These are phyloP conservation scores for Rhipidura dahli DNA, from an alignment of 2,113 vertebrate genomes.

Conservation along the genomic window DNA sequence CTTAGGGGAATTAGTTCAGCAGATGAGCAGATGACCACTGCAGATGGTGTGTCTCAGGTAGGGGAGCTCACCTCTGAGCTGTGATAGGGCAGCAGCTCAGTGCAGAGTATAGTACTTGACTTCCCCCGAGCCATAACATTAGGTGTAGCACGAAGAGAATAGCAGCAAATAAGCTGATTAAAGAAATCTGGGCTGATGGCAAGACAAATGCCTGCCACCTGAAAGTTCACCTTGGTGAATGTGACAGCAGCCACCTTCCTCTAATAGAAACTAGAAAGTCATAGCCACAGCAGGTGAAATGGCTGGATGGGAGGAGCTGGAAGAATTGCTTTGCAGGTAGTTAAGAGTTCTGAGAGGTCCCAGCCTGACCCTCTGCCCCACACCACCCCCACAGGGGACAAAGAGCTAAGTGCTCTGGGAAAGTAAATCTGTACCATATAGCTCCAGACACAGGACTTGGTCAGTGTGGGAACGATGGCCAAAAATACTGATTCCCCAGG, in stretches of 20 bases:
- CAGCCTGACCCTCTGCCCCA: background rate
- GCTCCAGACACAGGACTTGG: background rate
- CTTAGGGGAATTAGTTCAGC: background rate
- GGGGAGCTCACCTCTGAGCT: background rate
- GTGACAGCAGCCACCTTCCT: background rate
- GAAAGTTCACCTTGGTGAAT: background rate
- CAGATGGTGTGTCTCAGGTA: background rate
- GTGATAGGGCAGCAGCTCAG: background rate
- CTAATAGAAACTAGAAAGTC: background rate
- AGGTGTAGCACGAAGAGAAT: background rate
- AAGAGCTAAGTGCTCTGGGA: background rate
- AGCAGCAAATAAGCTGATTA: background rate
- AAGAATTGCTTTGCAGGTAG: background rate
- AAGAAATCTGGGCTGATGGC: background rate
- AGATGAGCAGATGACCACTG: background rate
- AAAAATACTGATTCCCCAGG: background rate
- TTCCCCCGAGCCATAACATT: background rate
- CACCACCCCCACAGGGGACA: rapidly evolving
- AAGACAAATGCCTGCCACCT: background rate
- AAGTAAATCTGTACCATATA: background rate
- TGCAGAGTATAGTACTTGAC: rapidly evolving
- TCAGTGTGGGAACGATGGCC: background rate
- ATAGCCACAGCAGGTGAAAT: rapidly evolving
- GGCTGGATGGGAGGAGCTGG: background rate
- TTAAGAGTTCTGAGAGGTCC: background rate